A percentile compares a stretch with the other conserved stretches of the same genome.
Conservation (phyloP, 30 jellyfish, hydroid and myxozoan genomes). For the Chrysaora quinquecirrha region DNA sequence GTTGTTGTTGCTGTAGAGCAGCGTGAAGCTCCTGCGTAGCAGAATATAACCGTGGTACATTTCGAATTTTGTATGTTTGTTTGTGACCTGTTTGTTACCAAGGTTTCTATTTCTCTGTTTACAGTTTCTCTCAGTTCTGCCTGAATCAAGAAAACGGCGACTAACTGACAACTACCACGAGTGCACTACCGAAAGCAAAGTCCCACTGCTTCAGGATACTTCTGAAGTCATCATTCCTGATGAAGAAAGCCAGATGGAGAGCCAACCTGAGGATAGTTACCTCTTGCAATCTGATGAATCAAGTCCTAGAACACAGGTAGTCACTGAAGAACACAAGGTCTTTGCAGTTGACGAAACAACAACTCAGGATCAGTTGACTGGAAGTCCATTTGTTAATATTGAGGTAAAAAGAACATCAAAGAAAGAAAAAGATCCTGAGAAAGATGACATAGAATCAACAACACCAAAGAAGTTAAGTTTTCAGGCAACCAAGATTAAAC, state of each 20-base stretch:
- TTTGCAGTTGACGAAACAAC: neutral
- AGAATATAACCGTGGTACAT: too few species aligned
- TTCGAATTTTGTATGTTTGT: too few species aligned
- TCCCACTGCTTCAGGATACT: constrained; percentile 17
- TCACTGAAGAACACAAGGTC: neutral
- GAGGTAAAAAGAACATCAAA: neutral
- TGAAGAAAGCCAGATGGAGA: constrained; percentile 32
- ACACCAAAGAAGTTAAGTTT: neutral
- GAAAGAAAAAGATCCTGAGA: neutral
- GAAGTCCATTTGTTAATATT: constrained; percentile 2
- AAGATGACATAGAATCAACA: neutral
- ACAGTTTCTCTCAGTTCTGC: constrained; percentile 53
- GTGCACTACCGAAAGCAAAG: constrained; percentile 48
- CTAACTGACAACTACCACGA: constrained; percentile 53
- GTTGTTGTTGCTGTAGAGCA: too few species aligned
- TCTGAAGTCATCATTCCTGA: constrained; percentile 32
- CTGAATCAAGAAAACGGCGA: constrained; percentile 77
- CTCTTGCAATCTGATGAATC: constrained; percentile 4
- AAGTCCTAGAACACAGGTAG: neutral
- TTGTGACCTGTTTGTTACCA: too few species aligned
- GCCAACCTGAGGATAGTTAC: constrained; percentile 1
- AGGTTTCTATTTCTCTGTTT: too few species aligned
- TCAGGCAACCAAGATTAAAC: constrained; percentile 18
- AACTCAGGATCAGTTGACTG: neutral
- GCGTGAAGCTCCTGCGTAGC: too few species aligned